Percentiles rank a stretch among this genome's conserved stretches.
These are phyloP conservation scores for Dolichopus griseipennis DNA, from an alignment of 2,888 invertebrate species.

Conservation along the genomic window DNA sequence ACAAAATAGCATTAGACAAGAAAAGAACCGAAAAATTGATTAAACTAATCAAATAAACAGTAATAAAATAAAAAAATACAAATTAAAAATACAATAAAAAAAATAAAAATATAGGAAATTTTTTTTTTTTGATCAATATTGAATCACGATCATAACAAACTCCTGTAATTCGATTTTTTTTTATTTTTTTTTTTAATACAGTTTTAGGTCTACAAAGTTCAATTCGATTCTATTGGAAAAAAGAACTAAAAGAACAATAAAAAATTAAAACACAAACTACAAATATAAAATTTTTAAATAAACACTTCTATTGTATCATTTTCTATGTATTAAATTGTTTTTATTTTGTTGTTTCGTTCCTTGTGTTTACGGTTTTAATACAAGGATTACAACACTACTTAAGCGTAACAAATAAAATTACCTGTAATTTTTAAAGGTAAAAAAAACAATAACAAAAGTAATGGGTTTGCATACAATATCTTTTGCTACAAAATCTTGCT, in stretches of 20 bases:
- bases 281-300: too few species aligned
- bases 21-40: background rate
- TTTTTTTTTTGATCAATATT: background rate
- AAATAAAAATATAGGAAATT: background rate
- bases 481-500: too few species aligned
- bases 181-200: too few species aligned
- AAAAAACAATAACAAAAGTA: background rate
- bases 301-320: too few species aligned
- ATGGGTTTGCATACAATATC: too few species aligned
- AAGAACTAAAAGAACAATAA: too few species aligned
- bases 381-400: background rate
- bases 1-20: background rate
- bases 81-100: background rate
- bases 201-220: background rate
- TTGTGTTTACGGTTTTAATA: background rate
- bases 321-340: too few species aligned
- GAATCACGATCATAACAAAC: constrained; percentile 4
- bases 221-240: background rate
- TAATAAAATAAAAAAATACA: background rate
- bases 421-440: background rate
- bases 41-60: background rate
- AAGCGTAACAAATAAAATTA: background rate
- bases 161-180: background rate
- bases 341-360: too few species aligned
- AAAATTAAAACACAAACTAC: background rate